A percentile compares a stretch with the other conserved stretches of the same genome.
These are phyloP conservation scores for Pelodytes ibericus DNA, from an alignment of 2,797 vertebrate species.

Conservation along the genomic window DNA sequence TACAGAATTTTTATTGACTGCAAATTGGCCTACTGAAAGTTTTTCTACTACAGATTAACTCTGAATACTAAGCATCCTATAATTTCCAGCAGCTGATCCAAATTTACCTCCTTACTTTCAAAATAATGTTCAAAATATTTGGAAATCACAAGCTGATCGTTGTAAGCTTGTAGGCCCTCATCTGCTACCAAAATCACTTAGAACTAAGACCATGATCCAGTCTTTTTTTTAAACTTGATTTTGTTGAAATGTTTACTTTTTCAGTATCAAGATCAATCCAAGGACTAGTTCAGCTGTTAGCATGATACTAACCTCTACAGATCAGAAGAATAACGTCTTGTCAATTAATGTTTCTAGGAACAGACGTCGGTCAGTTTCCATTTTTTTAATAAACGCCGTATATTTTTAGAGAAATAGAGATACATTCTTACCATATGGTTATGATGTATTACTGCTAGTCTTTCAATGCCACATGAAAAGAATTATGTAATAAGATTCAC, in stretches of 20 bases:
- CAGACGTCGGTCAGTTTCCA: conserved; percentile 2
- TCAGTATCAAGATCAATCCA: conserved; percentile 7
- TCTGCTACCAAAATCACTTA: conserved; percentile 10
- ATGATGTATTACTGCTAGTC: not conserved
- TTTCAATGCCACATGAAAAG: not conserved
- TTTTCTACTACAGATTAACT: not conserved
- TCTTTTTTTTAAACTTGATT: conserved; percentile 4
- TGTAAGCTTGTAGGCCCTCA: not conserved
- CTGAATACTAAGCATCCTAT: not conserved
- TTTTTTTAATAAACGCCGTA: not conserved
- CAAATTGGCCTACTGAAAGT: too few species aligned
- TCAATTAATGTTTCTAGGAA: conserved; percentile 7
- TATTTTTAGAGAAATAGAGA: conserved; percentile 7
- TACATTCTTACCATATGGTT: not conserved
- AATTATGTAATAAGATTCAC: not conserved
- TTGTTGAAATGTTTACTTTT: conserved; percentile 6
- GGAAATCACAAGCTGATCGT: not conserved
- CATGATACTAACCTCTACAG: conserved; percentile 6
- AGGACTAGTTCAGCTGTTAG: not conserved
- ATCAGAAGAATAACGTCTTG: conserved; percentile 5
- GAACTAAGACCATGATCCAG: not conserved
- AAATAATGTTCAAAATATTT: not conserved
- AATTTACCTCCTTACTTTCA: not conserved
- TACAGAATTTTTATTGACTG: too few species aligned
- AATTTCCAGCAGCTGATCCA: not conserved